Evolutionary conservation across 2,113 vertebrate genomes (phyloP), one percentile per base, ranked within the genome.

Genomic region (Thymallus thymallus): DNA sequence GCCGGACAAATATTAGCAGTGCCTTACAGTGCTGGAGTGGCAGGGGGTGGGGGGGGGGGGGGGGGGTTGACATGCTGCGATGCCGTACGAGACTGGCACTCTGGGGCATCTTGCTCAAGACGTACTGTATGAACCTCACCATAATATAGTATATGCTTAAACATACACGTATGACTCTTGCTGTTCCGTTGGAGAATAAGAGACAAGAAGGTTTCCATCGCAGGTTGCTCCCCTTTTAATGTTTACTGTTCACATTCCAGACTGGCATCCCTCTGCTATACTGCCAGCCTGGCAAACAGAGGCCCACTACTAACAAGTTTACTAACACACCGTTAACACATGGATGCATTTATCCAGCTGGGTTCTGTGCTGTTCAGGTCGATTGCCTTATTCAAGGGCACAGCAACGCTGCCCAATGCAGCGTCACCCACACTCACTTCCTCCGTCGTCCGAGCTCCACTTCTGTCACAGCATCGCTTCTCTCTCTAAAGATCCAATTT

Each of bases 1-100:
- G 81, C 78, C 71, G 62, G 82, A 87, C 86, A 91, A 91, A 90
- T 90, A 89, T 90, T 87, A 90, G 81, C 83, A 86, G 72, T 81
- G 85, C 76, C 82, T 88, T 89, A 88, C 90, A 87, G 86, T 89
- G 84, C 79, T 83, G 79, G 87, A 79, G 84, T 70, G 74, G 81
- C 22, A 0, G 12, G 46, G 69, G 46, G 74, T 71, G 51, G 32
- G 70, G 72, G 73, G 80, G 80, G 73, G 82, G 77, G 62, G 61
- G 79, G 75, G 81, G 76, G 65, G 64, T 73, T 71, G 48, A 73
- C 72, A 51, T 26, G 55, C 72, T 73, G 81, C 78, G 68, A 72
- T 26, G 73, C 67, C 69, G 3, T 78, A 64, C 70, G 69, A 78
- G 62, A 58, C 60, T 74, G 65, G 22, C 55, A 24, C 71, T 20